phyloP scores from a whole-genome alignment of 2,797 vertebrate genomes.

The Poecilia gillii region DNA sequence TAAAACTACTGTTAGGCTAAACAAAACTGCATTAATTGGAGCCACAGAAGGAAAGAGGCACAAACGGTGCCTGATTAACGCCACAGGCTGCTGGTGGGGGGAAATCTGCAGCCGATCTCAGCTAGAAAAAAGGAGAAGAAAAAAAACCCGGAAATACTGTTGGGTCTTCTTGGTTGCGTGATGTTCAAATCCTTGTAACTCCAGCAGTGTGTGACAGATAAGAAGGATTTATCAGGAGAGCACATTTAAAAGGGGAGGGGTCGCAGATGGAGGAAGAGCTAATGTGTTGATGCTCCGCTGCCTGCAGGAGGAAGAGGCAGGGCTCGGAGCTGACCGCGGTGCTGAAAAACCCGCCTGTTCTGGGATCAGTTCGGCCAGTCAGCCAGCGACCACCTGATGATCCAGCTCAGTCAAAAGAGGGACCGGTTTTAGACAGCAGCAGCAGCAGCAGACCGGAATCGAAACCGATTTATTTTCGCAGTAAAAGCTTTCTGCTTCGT shows the following conservation, averaged over 20 bases:
- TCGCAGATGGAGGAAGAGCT: constrained; percentile 26
- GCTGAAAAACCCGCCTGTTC: constrained; percentile 59
- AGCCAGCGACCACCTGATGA: constrained; percentile 61
- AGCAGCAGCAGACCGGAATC: background rate
- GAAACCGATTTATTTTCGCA: background rate
- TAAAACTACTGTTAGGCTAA: constrained; percentile 18
- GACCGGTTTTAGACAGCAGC: no score
- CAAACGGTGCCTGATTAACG: constrained; percentile 10
- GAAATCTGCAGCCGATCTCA: background rate
- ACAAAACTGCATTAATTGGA: constrained; percentile 35
- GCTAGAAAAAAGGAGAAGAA: background rate
- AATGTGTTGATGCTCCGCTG: constrained; percentile 33
- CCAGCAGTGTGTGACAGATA: constrained; percentile 14
- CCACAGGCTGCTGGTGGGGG: constrained; percentile 18
- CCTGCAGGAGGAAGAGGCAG: constrained; percentile 19
- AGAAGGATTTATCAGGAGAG: constrained; percentile 45
- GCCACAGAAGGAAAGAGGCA: background rate
- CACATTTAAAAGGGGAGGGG: constrained; percentile 48
- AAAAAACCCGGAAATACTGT: background rate
- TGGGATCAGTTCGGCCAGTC: constrained; percentile 36
- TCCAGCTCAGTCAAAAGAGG: constrained; percentile 32
- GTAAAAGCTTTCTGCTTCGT: background rate
- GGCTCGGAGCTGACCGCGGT: constrained; percentile 60
- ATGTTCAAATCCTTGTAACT: constrained; percentile 35
- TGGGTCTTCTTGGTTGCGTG: constrained; percentile 15